These are phyloP conservation scores for Endotricha flammealis DNA, from an alignment of 2,888 invertebrate genomes.

Conservation along the genomic window DNA sequence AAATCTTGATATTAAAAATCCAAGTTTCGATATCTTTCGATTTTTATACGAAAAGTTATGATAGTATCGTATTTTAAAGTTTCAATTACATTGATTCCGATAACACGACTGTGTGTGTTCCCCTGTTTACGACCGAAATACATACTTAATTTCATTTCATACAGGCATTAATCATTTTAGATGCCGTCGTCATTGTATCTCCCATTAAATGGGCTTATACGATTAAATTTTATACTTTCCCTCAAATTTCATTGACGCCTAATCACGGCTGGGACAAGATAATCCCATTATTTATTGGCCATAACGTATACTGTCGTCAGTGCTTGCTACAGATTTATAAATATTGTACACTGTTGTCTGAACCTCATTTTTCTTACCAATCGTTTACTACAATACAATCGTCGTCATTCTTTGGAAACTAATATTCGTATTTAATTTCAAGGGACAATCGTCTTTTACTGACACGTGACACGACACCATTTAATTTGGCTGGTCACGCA, in stretches of 20 bases:
- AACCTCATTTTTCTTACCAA: too few relatives aligned
- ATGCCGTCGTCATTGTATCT: slow-evolving; percentile 42
- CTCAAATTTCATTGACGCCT: slow-evolving; percentile 64
- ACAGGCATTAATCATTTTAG: slow-evolving; percentile 46
- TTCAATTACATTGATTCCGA: background rate
- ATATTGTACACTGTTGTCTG: too few relatives aligned
- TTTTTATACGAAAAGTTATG: too few relatives aligned
- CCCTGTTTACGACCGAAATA: slow-evolving; percentile 15
- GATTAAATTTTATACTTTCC: slow-evolving; percentile 71
- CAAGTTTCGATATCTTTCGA: too few relatives aligned
- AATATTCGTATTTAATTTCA: too few relatives aligned
- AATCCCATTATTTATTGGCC: slow-evolving; percentile 73
- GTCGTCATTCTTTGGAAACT: too few relatives aligned
- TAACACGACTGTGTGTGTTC: slow-evolving; percentile 23
- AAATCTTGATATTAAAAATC: too few relatives aligned
- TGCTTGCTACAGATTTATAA: slow-evolving; percentile 62
- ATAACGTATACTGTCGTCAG: slow-evolving; percentile 62
- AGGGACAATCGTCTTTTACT: too few relatives aligned
- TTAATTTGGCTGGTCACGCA: too few relatives aligned
- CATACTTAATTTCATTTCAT: slow-evolving; percentile 30
- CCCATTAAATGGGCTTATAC: slow-evolving; percentile 64
- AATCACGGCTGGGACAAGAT: slow-evolving; percentile 70
- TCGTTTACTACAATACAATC: too few relatives aligned
- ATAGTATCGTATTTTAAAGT: too few relatives aligned
- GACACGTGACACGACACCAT: too few relatives aligned